Conservation (phyloP, 2,888 invertebrate species). For the Scaptomyza tumidula region DNA sequence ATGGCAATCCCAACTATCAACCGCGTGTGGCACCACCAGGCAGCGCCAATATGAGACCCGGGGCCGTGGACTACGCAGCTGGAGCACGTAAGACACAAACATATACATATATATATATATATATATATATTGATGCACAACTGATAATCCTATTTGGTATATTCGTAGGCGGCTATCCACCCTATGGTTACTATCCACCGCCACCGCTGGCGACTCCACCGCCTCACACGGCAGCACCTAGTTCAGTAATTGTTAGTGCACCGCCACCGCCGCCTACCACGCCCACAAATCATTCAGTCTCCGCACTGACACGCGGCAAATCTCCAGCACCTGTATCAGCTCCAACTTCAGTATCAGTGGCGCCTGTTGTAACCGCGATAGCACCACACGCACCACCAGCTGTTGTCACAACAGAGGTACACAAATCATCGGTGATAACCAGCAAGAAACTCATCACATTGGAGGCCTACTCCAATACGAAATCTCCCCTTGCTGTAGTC, state of each 20-base stretch:
- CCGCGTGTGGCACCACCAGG: conserved; percentile 78
- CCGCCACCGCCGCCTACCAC: conserved; percentile 69
- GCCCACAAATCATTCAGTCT: conserved; percentile 81
- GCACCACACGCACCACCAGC: conserved; percentile 26
- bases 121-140: neutral
- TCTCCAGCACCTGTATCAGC: conserved; percentile 43
- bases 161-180: conserved; percentile 69
- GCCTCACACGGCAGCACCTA: conserved; percentile 63
- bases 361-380: conserved; percentile 14
- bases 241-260: conserved; percentile 77
- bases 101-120: neutral
- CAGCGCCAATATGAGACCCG: conserved; percentile 67
- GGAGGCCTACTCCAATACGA: conserved; percentile 80
- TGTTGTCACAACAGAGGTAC: conserved; percentile 48
- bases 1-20: conserved; percentile 82
- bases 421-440: conserved; percentile 62
- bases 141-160: neutral
- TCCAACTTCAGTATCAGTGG: conserved; percentile 4
- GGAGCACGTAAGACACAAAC: conserved; percentile 75
- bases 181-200: conserved; percentile 83
- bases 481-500: conserved; percentile 73
- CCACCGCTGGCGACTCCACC: conserved; percentile 78
- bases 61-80: conserved; percentile 75
- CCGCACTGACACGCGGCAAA: conserved; percentile 67
- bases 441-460: conserved; percentile 82